Percentiles rank a stretch among this genome's conserved stretches.
Conservation (phyloP, 2,113 vertebrate species). For the Leptocoma aspasia region DNA sequence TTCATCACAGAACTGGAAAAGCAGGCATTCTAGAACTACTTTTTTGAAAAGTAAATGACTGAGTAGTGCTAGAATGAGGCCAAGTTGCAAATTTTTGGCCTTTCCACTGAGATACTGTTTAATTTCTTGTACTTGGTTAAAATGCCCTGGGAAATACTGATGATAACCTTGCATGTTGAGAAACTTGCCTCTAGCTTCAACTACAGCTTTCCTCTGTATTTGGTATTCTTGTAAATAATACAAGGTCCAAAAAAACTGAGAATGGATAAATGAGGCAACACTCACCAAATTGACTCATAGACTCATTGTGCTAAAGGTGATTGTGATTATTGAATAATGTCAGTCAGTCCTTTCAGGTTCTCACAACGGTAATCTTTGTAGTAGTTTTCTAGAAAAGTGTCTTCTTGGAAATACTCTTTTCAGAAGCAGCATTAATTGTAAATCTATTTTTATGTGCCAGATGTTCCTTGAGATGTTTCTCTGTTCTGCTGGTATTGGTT, state of each 20-base stretch:
- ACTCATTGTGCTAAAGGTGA: not conserved
- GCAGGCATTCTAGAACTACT: not conserved
- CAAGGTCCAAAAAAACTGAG: not conserved
- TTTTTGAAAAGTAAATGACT: not conserved
- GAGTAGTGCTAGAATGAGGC: not conserved
- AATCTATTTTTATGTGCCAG: not conserved
- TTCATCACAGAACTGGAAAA: conserved; percentile 12
- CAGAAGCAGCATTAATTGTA: not conserved
- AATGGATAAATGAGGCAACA: not conserved
- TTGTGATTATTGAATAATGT: not conserved
- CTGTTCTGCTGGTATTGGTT: not conserved
- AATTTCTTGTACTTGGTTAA: not conserved
- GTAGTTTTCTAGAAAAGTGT: not conserved
- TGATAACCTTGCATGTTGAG: not conserved
- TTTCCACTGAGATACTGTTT: not conserved
- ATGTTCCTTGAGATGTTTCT: not conserved
- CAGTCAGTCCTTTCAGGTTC: not conserved
- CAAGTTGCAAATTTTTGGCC: not conserved
- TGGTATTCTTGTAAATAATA: not conserved
- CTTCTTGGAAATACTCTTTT: not conserved
- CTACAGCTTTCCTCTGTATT: not conserved
- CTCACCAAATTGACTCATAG: not conserved
- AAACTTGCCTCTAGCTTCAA: not conserved
- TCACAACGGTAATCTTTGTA: not conserved
- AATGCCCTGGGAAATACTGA: not conserved